Evolutionary conservation across 1,140 invertebrate genomes (phyloP), one percentile per base, ranked within the genome.

Genomic region (Drosophila takahashii): DNA sequence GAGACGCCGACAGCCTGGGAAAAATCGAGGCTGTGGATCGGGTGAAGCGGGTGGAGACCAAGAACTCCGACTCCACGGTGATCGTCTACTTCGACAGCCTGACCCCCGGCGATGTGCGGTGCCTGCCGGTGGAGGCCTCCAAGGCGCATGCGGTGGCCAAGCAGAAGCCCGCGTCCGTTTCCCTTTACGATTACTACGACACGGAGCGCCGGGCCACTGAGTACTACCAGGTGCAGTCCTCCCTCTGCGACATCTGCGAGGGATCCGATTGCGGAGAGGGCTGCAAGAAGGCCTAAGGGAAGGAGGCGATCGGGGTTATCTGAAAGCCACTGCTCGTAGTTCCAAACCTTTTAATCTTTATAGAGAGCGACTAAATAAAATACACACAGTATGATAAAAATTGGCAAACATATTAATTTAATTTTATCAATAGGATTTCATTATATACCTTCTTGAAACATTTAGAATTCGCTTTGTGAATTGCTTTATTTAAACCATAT

Each of bases 121-220:
- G 97, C 83, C 95, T 98, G 5, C 96, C 96, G 0, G 94, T 98
- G n/a, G 95, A 96, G 11, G 96, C 97, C 1, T 96, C 95, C 78
- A 94, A 97, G 81, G 96, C 96, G 1, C 96, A 96, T 85, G 96
- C 96, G 92, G 97, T 98, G 9, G 96, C 96, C 3, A 95, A 96
- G 79, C 96, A 98, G 85, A 96, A 96, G 90, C 96, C 96, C 11
- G 96, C 97, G 8, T 94, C 96, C 41, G 96, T 98, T n/a, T 94
- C 94, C n/a, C 94, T 98, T 32, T 98, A 97, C 86, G 97, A 99
- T 89, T 99, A 99, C 91, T 99, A 98, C 84, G 96, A 98, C 90
- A 96, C 94, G 94, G 94, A 81, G 32, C 94, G 95, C 74, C 93
- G 94, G 90, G 95, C 95, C 18, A 93, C 96, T 62, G 94, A 95